Evolutionary conservation across 2,888 invertebrate genomes (phyloP), one percentile per base, ranked within the genome.

Genomic region (Lobophora halterata): DNA sequence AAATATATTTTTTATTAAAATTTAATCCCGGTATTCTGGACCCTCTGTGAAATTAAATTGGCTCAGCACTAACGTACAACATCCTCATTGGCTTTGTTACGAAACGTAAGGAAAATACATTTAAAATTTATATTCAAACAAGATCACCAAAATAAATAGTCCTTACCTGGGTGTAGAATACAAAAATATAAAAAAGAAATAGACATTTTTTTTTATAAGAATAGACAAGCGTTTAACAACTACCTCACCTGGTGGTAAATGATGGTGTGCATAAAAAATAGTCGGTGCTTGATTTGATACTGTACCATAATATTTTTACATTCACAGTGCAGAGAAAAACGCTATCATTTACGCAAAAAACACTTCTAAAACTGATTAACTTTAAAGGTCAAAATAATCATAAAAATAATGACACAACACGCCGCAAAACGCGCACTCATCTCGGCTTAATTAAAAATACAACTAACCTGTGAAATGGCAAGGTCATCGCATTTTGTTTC

Each of bases 381-480:
- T 23, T 8, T 19, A 29, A 21, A 37, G 27, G 20, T 29, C 27
- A 37, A 20, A 47, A 52, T 52, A 49, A 39, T 14, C 49, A 52
- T 52, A 49, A 49, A 52, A 39, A 43, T 21, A 21, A 31, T 42
- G 29, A 29, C 42, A 28, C 17, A 29, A 30, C 42, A 36, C 41
- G 19, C 16, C 31, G 30, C 31, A 42, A 50, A 54, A 36, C 30
- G 32, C 41, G 42, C 47, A 49, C 53, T 58, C 63, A 60, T 62
- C 57, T 53, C 58, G 48, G 55, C 61, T 67, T 75, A 73, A 78
- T 79, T 75, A 80, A 75, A 75, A 77, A 76, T 65, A 78, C 64
- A 73, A 79, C 81, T 80, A 68, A 83, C 83, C 83, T 81, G 83
- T 57, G 65, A 73, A 80, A 79, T 71, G 63, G 53, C 58, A 74